Conservation (phyloP, 92 coral and sea anemone genomes). For the Chrysogorgia sp. region DNA sequence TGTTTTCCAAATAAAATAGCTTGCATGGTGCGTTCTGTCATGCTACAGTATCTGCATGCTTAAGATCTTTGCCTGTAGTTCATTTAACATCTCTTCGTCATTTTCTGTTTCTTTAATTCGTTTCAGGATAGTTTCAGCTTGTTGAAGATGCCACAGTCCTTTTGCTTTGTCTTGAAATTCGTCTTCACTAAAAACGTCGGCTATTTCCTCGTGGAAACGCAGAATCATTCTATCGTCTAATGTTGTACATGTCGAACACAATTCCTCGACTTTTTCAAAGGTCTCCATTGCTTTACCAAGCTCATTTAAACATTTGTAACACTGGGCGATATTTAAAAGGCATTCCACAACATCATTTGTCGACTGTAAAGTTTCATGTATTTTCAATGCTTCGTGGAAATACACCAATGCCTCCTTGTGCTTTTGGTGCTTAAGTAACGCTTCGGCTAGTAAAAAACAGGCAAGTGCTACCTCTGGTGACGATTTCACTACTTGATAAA, state of each 20-base stretch:
- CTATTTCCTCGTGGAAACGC: too few relatives aligned
- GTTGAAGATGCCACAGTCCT: constrained; percentile 3
- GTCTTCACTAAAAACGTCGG: too few relatives aligned
- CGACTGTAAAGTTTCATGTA: constrained; percentile 1
- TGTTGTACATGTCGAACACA: constrained; percentile 1
- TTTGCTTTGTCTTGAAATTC: background rate
- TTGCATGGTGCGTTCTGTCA: too few relatives aligned
- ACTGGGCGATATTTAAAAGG: constrained; percentile 9
- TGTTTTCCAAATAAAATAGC: too few relatives aligned
- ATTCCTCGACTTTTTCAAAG: constrained; percentile 1
- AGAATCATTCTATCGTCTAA: too few relatives aligned
- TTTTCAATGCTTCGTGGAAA: constrained; percentile 30
- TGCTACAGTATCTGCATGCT: constrained; percentile 15
- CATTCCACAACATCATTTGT: constrained; percentile 20
- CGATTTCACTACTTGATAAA: background rate
- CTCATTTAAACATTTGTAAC: constrained; percentile 30
- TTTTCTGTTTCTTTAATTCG: background rate
- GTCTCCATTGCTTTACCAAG: background rate
- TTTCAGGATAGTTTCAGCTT: constrained; percentile 19
- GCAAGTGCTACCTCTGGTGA: background rate
- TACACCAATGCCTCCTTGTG: constrained; percentile 18
- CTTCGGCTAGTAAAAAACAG: constrained; percentile 1
- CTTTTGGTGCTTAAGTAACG: constrained; percentile 8
- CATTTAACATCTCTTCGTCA: background rate
- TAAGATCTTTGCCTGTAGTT: constrained; percentile 21